phyloP scores from a whole-genome alignment of 35 echinoderm and acorn worm genomes.

The Hemicentrotus pulcherrimus region DNA sequence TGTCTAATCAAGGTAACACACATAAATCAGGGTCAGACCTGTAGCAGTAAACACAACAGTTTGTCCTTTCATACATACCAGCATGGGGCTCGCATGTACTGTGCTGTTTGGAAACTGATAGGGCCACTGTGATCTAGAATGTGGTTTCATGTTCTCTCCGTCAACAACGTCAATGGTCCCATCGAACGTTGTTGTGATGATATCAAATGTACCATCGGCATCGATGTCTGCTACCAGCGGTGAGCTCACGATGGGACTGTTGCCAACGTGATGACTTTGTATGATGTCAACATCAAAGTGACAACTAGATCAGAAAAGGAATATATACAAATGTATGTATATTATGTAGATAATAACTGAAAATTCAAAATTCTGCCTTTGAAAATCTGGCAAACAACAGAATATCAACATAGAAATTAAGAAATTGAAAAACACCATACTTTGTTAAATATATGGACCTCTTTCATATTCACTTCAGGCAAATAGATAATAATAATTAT shows the following conservation, averaged over 20 bases:
- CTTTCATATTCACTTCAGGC: too few relatives aligned
- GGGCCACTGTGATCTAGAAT: constrained; percentile 69
- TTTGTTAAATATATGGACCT: too few relatives aligned
- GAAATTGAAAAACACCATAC: too few relatives aligned
- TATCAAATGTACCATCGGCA: constrained; percentile 58
- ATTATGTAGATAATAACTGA: too few relatives aligned
- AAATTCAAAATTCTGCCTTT: too few relatives aligned
- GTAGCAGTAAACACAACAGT: not conserved
- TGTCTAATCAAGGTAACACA: not conserved
- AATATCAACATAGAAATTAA: too few relatives aligned
- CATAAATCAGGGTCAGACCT: constrained; percentile 14
- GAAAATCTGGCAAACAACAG: too few relatives aligned
- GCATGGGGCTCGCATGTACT: constrained; percentile 72
- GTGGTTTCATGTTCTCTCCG: constrained; percentile 56
- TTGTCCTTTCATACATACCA: constrained; percentile 55
- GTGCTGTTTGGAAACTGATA: constrained; percentile 59
- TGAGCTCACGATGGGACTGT: constrained; percentile 53
- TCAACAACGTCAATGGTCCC: constrained; percentile 61
- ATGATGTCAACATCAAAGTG: constrained; percentile 69
- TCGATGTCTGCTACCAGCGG: constrained; percentile 74
- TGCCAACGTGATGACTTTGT: constrained; percentile 67
- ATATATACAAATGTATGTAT: not conserved
- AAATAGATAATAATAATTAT: too few relatives aligned
- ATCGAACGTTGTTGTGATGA: constrained; percentile 63
- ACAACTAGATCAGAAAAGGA: constrained; percentile 17